Percentiles rank a stretch among this genome's conserved stretches.
Evolutionary conservation across 2,888 invertebrate species (phyloP).

Genomic region (Sminthurides aquaticus): DNA sequence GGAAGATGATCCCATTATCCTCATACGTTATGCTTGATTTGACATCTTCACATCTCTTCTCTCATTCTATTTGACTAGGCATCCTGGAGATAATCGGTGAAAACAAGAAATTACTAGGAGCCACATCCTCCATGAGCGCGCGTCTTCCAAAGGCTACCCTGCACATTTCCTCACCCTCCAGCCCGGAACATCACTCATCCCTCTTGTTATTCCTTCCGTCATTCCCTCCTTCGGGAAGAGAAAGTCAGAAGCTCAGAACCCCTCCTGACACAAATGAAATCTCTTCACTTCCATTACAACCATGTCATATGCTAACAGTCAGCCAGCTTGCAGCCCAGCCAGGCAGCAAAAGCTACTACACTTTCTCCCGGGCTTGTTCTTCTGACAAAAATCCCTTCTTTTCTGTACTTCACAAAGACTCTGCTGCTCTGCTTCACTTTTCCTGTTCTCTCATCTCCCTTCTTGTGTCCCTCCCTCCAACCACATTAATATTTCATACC

Average conservation of each 20-base stretch:
- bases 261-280: background rate
- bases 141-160: background rate
- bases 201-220: background rate
- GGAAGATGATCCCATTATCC: conserved; percentile 17
- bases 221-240: no score
- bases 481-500: background rate
- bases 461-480: background rate
- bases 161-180: background rate
- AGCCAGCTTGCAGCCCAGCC: no score
- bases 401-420: no score
- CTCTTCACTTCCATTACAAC: background rate
- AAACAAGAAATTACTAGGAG: background rate
- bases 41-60: conserved; percentile 2
- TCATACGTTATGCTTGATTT: conserved; percentile 15
- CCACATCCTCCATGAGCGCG: background rate
- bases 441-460: background rate
- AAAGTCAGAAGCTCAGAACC: background rate
- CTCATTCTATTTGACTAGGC: background rate
- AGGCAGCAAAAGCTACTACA: no score
- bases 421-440: background rate
- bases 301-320: no score
- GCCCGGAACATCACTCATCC: background rate
- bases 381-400: no score
- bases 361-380: no score
- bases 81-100: background rate